These are phyloP conservation scores for Formica exsecta DNA, from an alignment of 1,140 invertebrate species.

Conservation along the genomic window DNA sequence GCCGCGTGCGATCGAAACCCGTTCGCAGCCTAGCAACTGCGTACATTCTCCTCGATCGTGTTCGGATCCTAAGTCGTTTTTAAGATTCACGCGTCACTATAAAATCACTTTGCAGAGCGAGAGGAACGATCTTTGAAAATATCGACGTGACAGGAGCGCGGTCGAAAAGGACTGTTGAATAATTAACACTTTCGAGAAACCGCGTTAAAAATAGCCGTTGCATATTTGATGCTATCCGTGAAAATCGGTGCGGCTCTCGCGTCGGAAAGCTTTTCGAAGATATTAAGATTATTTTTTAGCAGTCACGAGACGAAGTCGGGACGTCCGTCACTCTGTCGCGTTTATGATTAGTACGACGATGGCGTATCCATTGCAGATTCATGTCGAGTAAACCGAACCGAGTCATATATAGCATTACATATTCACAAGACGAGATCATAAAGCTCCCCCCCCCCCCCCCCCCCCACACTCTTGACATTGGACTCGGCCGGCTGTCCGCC, in stretches of 20 bases:
- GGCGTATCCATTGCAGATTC: not conserved
- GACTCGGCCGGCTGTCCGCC: slow-evolving; percentile 21
- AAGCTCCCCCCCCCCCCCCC: not conserved
- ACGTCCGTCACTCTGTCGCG: not conserved
- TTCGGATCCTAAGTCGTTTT: slow-evolving; percentile 16
- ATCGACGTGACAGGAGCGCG: slow-evolving; percentile 35
- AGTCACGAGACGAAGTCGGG: not conserved
- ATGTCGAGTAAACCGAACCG: slow-evolving; percentile 20
- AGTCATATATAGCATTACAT: slow-evolving; percentile 32
- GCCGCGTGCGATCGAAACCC: slow-evolving; percentile 48
- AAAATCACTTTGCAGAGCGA: not conserved
- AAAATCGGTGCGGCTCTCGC: slow-evolving; percentile 12
- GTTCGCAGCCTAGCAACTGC: not conserved
- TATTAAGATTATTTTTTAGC: slow-evolving; percentile 40
- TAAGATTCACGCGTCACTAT: slow-evolving; percentile 22
- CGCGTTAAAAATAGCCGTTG: slow-evolving; percentile 53
- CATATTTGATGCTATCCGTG: slow-evolving; percentile 44
- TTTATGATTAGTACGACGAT: not conserved
- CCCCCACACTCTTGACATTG: slow-evolving; percentile 49
- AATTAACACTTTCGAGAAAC: slow-evolving; percentile 48
- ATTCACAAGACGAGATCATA: slow-evolving; percentile 28
- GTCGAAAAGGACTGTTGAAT: slow-evolving; percentile 19
- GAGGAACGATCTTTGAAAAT: slow-evolving; percentile 9
- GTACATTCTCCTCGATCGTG: slow-evolving; percentile 14
- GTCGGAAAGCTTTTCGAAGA: slow-evolving; percentile 19